Evolutionary conservation across 2,113 vertebrate genomes (phyloP).

Genomic region (Bombycilla garrulus): DNA sequence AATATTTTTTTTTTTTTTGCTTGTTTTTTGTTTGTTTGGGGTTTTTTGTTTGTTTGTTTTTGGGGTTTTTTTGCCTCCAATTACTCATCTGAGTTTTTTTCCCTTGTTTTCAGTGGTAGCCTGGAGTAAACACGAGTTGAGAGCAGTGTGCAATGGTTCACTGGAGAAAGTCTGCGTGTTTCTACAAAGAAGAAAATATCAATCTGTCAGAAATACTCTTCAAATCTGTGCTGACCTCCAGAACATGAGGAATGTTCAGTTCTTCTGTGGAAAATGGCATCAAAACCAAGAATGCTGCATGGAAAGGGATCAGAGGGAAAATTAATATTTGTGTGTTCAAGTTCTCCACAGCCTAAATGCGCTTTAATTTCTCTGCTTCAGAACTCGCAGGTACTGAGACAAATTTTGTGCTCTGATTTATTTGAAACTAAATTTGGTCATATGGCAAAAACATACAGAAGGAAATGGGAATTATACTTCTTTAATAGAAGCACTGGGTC

Average conservation of each 20-base stretch:
- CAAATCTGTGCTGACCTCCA: background rate
- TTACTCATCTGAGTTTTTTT: background rate
- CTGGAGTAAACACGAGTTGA: background rate
- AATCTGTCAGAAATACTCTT: background rate
- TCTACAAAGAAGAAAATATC: background rate
- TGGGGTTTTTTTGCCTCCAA: background rate
- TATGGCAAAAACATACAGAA: fast-evolving
- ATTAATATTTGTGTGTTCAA: background rate
- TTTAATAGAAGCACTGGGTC: background rate
- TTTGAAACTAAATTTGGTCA: background rate
- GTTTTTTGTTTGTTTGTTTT: too few species aligned
- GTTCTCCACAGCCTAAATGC: background rate
- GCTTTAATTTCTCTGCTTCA: background rate
- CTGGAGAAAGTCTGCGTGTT: background rate
- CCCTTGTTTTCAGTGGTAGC: background rate
- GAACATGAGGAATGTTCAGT: background rate
- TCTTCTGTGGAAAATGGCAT: background rate
- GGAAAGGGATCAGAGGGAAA: background rate
- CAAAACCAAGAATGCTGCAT: background rate
- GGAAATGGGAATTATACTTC: background rate
- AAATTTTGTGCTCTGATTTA: background rate
- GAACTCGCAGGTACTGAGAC: background rate
- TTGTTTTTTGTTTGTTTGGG: too few species aligned
- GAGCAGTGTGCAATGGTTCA: background rate
- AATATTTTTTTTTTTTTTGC: too few species aligned